Evolutionary conservation across 2,888 invertebrate genomes (phyloP).

Genomic region (Meteorus colon): DNA sequence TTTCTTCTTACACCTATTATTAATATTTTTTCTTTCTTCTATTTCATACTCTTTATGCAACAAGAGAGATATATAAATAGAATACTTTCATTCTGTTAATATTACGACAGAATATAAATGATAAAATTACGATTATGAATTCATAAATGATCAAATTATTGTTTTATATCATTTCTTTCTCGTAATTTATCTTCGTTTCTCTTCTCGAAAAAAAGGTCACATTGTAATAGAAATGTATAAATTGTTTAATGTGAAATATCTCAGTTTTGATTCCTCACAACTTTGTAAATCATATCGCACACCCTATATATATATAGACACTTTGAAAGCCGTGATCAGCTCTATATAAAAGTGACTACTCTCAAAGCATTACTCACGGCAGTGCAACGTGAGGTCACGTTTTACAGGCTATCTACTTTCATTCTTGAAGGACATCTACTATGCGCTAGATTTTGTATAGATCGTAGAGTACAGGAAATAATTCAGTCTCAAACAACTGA

Average conservation of each 20-base stretch:
- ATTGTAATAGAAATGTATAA: background rate
- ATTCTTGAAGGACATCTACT: slow-evolving; percentile 68
- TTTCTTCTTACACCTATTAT: background rate
- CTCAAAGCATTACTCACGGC: slow-evolving; percentile 55
- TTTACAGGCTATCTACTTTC: slow-evolving; percentile 65
- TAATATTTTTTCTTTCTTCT: background rate
- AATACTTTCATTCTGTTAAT: background rate
- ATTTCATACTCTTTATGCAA: background rate
- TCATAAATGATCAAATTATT: background rate
- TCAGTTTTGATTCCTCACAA: background rate
- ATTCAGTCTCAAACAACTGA: slow-evolving; percentile 33
- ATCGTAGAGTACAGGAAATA: slow-evolving; percentile 32
- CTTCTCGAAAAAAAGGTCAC: background rate
- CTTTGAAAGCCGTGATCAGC: background rate
- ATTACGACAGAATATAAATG: background rate
- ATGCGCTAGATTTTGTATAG: slow-evolving; percentile 41
- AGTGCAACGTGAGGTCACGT: slow-evolving; percentile 62
- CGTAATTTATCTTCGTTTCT: no score
- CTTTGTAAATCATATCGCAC: background rate
- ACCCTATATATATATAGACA: background rate
- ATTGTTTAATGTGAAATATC: background rate
- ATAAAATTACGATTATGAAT: background rate
- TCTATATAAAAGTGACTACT: slow-evolving; percentile 38
- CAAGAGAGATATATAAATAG: background rate
- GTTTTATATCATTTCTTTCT: background rate